A percentile compares a stretch with the other conserved stretches of the same genome.
phyloP scores from a whole-genome alignment of 2,113 vertebrate species.

The Setophaga coronata region DNA sequence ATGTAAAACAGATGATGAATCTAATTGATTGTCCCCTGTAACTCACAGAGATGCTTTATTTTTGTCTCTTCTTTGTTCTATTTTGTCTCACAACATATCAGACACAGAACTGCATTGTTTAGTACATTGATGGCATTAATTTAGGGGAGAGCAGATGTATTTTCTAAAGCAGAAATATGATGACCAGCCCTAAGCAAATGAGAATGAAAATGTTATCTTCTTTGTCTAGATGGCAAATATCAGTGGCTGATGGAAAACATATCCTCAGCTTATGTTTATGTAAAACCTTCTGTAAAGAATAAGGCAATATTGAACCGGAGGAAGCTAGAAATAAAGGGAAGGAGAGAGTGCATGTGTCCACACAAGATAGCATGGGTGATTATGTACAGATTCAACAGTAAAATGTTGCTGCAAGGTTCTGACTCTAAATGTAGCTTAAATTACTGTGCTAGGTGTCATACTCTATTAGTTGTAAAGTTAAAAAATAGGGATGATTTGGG shows the following conservation, averaged over 20 bases:
- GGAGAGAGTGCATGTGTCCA: background rate
- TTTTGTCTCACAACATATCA: constrained; percentile 58
- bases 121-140: constrained; percentile 36
- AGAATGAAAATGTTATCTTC: constrained; percentile 22
- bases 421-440: background rate
- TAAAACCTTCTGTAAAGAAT: background rate
- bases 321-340: background rate
- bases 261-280: constrained; percentile 14
- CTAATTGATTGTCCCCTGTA: constrained; percentile 75
- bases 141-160: constrained; percentile 31
- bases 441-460: background rate
- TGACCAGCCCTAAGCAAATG: constrained; percentile 48
- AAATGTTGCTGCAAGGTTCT: background rate
- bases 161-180: constrained; percentile 52
- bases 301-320: background rate
- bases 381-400: background rate
- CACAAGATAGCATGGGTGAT: background rate
- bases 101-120: constrained; percentile 44
- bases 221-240: constrained; percentile 28
- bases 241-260: constrained; percentile 26
- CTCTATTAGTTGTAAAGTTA: background rate
- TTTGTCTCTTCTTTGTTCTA: constrained; percentile 57
- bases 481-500: background rate
- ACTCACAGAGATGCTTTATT: constrained; percentile 63
- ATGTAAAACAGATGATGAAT: constrained; percentile 78